phyloP scores from a whole-genome alignment of 2,888 invertebrate species.

The Drosophila picticornis region DNA sequence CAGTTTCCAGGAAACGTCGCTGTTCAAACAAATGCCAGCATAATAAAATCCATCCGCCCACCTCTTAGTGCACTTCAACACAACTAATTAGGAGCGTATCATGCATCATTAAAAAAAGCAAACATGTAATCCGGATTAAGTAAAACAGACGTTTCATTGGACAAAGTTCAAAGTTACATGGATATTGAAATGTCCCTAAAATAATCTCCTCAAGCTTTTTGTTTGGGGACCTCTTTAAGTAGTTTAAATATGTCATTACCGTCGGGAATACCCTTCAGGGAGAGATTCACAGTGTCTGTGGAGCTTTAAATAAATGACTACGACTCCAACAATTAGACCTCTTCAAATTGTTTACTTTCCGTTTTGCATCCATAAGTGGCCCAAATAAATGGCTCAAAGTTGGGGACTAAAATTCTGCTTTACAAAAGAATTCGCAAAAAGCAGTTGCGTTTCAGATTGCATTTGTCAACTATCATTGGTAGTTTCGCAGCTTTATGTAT shows the following conservation, averaged over 20 bases:
- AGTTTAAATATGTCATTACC: neutral
- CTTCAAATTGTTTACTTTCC: neutral
- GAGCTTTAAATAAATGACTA: neutral
- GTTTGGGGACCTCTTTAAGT: neutral
- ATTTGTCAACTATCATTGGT: neutral
- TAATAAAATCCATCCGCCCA: neutral
- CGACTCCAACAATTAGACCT: neutral
- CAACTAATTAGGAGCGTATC: constrained; percentile 3
- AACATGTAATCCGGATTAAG: neutral
- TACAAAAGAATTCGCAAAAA: neutral
- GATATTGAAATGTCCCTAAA: neutral
- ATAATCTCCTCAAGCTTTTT: neutral
- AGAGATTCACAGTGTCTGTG: neutral
- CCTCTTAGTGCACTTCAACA: neutral
- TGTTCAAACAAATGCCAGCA: neutral
- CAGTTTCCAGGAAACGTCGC: constrained; percentile 1
- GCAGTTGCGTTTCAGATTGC: neutral
- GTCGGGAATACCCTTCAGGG: neutral
- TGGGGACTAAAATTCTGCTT: neutral
- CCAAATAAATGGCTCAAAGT: neutral
- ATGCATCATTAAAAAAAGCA: neutral
- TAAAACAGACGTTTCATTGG: neutral
- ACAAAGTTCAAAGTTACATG: neutral
- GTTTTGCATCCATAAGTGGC: neutral
- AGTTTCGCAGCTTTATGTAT: neutral